Evolutionary conservation across 2,113 vertebrate species (phyloP).

Genomic region (crab-eating macaque (Macaca fascicularis)): T2T-MFA8v1.1 NC_088380.1:63246501-63247000

Average conservation of each 20-base stretch:
- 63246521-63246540: not conserved
- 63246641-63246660: not conserved
- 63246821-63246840: not conserved
- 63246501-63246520: not conserved
- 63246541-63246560: not conserved
- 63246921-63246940: not conserved
- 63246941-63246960: not conserved
- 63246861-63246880: not conserved
- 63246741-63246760: not conserved
- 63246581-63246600: not conserved
- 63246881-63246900: not conserved
- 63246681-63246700: not conserved
- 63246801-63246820: not conserved
- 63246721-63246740: not conserved
- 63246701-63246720: not conserved
- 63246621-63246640: not conserved
- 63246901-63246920: not conserved
- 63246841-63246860: not conserved
- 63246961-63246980: not conserved
- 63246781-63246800: not conserved
- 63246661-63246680: not conserved
- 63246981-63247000: not conserved
- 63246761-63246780: not conserved
- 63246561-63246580: not conserved
- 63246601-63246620: not conserved